phyloP scores from a whole-genome alignment of 2,113 vertebrate genomes.

The Canis aureus region DNA sequence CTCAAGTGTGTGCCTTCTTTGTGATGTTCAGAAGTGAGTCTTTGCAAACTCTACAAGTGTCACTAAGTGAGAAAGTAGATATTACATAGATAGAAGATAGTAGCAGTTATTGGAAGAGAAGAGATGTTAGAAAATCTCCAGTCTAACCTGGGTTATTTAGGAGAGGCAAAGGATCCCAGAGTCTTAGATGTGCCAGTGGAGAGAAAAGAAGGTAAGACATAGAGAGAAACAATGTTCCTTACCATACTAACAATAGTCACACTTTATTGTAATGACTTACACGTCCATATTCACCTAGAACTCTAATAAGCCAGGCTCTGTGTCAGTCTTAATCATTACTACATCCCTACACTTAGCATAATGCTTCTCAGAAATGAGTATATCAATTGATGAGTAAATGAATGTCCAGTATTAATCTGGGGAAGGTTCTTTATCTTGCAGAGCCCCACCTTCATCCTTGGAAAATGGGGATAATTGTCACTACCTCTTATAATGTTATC shows the following conservation, averaged over 20 bases:
- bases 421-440: background rate
- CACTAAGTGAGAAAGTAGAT: background rate
- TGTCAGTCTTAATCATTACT: background rate
- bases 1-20: background rate
- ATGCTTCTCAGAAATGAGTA: background rate
- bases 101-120: background rate
- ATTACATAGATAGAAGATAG: background rate
- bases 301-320: background rate
- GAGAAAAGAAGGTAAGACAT: background rate
- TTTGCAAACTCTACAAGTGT: background rate
- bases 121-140: background rate
- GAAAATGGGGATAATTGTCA: background rate
- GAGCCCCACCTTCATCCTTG: background rate
- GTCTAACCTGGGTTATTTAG: background rate
- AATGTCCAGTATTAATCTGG: background rate
- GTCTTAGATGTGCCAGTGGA: background rate
- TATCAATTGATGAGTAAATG: background rate
- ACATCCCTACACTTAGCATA: too few species aligned
- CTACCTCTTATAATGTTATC: background rate
- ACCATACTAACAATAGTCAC: background rate
- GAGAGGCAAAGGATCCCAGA: background rate
- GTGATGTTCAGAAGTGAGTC: background rate
- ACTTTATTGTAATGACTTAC: background rate
- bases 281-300: background rate
- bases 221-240: background rate